Percentiles rank a stretch among this genome's conserved stretches.
Evolutionary conservation across 30 jellyfish, hydroid and myxozoan species (phyloP).

Genomic region (Turritopsis dohrnii): DNA sequence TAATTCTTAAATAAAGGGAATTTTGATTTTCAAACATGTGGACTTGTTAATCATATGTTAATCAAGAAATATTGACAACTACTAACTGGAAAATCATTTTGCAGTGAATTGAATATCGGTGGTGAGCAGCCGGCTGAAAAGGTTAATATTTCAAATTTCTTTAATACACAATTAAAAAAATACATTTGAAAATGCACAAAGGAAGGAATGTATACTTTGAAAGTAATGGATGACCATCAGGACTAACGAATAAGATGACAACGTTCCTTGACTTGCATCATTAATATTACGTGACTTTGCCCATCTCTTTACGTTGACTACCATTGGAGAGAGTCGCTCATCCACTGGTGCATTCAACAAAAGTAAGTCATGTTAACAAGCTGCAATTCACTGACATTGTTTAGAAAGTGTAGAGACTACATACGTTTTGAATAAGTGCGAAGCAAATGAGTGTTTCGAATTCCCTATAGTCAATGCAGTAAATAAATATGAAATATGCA

Average conservation of each 20-base stretch:
- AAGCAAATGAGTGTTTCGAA: conserved; percentile 85
- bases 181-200: background rate
- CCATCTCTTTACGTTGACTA: conserved; percentile 72
- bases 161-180: background rate
- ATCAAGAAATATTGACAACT: background rate
- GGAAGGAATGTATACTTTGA: conserved; percentile 55
- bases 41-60: background rate
- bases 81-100: conserved; percentile 74
- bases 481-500: background rate
- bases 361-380: too few relatives aligned
- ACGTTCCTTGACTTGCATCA: conserved; percentile 92
- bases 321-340: conserved; percentile 70
- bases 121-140: conserved; percentile 63
- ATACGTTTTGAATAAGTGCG: conserved; percentile 89
- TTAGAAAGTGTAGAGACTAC: background rate
- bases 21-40: background rate
- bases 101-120: conserved; percentile 70
- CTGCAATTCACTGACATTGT: background rate
- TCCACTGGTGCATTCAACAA: conserved; percentile 45
- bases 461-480: conserved; percentile 54
- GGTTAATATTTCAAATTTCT: background rate
- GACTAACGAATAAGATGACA: conserved; percentile 86
- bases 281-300: conserved; percentile 67
- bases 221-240: conserved; percentile 87
- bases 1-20: conserved; percentile 37